These are phyloP conservation scores for Neosilurus mollespiculum DNA, from an alignment of 2,797 vertebrate species.

Conservation along the genomic window DNA sequence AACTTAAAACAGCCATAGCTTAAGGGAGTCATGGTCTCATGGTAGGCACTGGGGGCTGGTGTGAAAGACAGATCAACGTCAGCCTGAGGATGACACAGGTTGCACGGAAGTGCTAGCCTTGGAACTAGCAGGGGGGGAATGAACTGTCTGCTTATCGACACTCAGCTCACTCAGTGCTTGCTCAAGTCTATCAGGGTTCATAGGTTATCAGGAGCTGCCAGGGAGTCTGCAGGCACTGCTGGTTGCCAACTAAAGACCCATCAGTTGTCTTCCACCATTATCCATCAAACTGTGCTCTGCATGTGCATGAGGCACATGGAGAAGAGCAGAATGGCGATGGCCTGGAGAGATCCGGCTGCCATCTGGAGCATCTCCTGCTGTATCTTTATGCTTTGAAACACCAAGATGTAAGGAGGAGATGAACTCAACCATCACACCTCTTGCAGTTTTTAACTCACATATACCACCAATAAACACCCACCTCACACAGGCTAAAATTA, in stretches of 20 bases:
- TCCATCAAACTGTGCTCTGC: constrained; percentile 55
- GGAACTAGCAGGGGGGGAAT: constrained; percentile 7
- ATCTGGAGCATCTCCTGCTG: constrained; percentile 58
- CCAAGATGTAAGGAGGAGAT: constrained; percentile 12
- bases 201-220: constrained; percentile 45
- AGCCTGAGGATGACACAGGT: constrained; percentile 14
- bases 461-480: background rate
- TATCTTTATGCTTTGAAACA: constrained; percentile 27
- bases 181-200: constrained; percentile 18
- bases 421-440: background rate
- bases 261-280: constrained; percentile 29
- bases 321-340: constrained; percentile 53
- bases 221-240: background rate
- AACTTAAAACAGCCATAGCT: constrained; percentile 16
- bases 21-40: background rate
- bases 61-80: constrained; percentile 41
- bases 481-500: background rate
- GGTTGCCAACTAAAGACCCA: constrained; percentile 16
- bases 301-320: constrained; percentile 50
- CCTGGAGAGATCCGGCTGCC: constrained; percentile 57
- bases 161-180: background rate
- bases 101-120: background rate
- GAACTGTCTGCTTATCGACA: constrained; percentile 20
- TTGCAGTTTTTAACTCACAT: background rate
- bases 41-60: constrained; percentile 14